A percentile compares a stretch with the other conserved stretches of the same genome.
Conservation (phyloP, 2,113 vertebrate species). For the Camelus bactrianus region DNA sequence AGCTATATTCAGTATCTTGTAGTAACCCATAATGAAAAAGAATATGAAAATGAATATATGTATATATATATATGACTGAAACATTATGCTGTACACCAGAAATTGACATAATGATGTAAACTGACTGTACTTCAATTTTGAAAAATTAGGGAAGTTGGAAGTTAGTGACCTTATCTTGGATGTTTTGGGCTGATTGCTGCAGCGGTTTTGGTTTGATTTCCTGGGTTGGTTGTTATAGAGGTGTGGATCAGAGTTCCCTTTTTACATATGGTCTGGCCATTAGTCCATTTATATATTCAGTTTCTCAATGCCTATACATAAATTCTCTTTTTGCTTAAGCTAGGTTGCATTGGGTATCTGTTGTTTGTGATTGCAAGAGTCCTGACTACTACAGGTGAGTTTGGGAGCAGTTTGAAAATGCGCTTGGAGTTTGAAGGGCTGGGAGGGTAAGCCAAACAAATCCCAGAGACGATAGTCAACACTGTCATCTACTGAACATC, state of each 20-base stretch:
- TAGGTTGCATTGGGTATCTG: background rate
- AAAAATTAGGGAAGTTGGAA: background rate
- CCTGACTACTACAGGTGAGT: background rate
- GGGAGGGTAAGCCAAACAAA: background rate
- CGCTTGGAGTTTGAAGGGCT: background rate
- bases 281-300: background rate
- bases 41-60: too few species aligned
- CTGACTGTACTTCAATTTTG: too few species aligned
- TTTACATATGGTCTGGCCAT: background rate
- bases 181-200: background rate
- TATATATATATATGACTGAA: too few species aligned
- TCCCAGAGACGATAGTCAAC: background rate
- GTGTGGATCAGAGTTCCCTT: background rate
- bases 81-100: too few species aligned
- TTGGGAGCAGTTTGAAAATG: background rate
- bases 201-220: background rate
- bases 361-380: background rate
- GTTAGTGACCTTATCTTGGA: background rate
- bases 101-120: too few species aligned
- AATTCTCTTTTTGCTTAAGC: background rate
- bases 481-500: background rate
- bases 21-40: too few species aligned
- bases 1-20: too few species aligned
- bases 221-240: background rate
- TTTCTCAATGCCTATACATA: background rate